These are phyloP conservation scores for Barypeithes pellucidus DNA, from an alignment of 2,888 invertebrate genomes.

Conservation along the genomic window DNA sequence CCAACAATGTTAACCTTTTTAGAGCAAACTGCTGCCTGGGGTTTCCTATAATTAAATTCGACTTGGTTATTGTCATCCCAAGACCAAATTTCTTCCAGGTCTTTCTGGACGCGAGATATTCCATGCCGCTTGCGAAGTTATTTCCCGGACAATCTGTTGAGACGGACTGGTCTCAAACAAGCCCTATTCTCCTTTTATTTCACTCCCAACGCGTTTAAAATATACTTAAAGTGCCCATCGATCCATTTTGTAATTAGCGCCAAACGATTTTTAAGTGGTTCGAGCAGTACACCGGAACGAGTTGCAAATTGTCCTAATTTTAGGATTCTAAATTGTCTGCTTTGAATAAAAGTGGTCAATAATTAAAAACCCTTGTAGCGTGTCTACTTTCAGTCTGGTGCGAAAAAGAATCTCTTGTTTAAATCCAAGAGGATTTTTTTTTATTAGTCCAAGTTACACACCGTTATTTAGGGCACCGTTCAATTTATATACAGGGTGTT, in stretches of 20 bases:
- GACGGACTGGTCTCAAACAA: not conserved
- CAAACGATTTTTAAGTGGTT: slow-evolving; percentile 43
- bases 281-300: slow-evolving; percentile 34
- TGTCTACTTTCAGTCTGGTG: not conserved
- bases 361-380: not conserved
- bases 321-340: slow-evolving; percentile 27
- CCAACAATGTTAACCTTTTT: too few species aligned
- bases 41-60: too few species aligned
- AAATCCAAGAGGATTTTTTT: too few species aligned
- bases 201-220: slow-evolving; percentile 4
- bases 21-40: too few species aligned
- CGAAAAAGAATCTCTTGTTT: too few species aligned
- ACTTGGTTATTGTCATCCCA: too few species aligned
- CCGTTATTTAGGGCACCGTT: too few species aligned
- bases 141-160: not conserved
- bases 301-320: slow-evolving; percentile 32
- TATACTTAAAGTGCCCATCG: slow-evolving; percentile 1
- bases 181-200: not conserved
- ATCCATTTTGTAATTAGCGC: slow-evolving; percentile 34
- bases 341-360: slow-evolving; percentile 6
- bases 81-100: too few species aligned
- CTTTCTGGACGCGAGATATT: too few species aligned
- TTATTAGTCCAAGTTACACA: too few species aligned
- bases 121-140: too few species aligned
- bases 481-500: too few species aligned